Evolutionary conservation across 1,140 invertebrate genomes (phyloP), one percentile per base, ranked within the genome.

Genomic region (Cyrtorhinus lividipennis): DNA sequence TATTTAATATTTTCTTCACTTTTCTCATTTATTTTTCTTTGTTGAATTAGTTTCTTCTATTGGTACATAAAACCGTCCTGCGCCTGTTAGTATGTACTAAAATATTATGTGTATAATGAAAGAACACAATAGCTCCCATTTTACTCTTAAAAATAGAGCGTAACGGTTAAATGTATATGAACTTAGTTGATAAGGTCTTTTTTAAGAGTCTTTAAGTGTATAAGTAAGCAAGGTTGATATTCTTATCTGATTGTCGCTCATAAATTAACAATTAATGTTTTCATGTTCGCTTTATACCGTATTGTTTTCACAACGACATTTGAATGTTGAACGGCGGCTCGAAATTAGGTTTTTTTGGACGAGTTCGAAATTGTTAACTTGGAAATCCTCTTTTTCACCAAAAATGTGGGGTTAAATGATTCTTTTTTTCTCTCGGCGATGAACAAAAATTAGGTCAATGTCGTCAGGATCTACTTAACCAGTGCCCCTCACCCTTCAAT

Each of bases 31-130:
- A 38, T 38, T 38, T 38, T 38, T 38, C 15, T 38, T 38, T 15
- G 30, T 38, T 15, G 5, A 38, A 38, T 58, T 60, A n/a, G n/a
- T 64, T 59, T 24, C 46, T 64, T 25, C 61, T 63, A 59, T 64
- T 44, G 59, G 63, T 64, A n/a, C 30, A 30, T 61, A 64, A 61
- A 64, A 64, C 63, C 63, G 63, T 64, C 63, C 63, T 64, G 63
- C 63, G 63, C 63, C 58, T 64, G 58, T 64, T 53, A 53, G 48
- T 53, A 5, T 53, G 48, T 53, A 53, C 48, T 53, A 53, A 53
- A 53, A n/a, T n/a, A n/a, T n/a, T 53, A 22, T 53, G 20, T 13
- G 5, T 15, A 20, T 53, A n/a, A 53, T 53, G 20, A 20, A 53
- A 22, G 8, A 53, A 8, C 8, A 53, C 48, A 53, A 53, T 53